Base-by-base conservation (phyloP, 53 echinoderm and acorn worm genomes). In the Antedon mediterranea region DNA sequence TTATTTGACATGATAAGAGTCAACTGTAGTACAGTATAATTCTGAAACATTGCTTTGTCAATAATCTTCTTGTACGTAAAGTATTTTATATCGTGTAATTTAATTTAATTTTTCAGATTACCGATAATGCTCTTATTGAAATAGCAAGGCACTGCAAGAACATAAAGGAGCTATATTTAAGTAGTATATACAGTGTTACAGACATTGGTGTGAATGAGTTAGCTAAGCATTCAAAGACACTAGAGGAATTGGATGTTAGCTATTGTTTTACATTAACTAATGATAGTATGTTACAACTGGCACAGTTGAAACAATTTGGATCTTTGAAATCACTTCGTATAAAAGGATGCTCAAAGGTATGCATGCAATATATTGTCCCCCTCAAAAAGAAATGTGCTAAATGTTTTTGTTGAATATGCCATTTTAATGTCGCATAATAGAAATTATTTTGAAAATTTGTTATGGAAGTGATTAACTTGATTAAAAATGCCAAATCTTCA, bases 161-260 rank as follows among this genome's bases (percentile, higher is more conserved):
- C 3, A 71, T 94, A 6, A 79, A 77, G 33, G 94, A 92, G 74
- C 91, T 94, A 20, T 88, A 89, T 43, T 78, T 94, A 0, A 85
- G 91, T 79, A 94, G 94, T 85, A 89, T 89, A 14, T 94, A 94
- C 73, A 91, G 94, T 26, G 94, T 91, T 42, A 94, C 94, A 72
- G 91, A 92, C 80, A 87, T 78, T 80, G 91, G 94, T 32, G 87
- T 94, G 74, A 91, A 87, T 41, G 89, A 94, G 75, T 76, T 94
- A 8, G 87, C 92, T 33, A 86, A 80, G 75, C 91, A 94, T 72
- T 92, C 89, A 34, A 73, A 37, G 0, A 76, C 73, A 1, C 80
- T 94, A 29, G 74, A 89, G 76, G 82, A 74, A 18, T 79, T 94
- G 0, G 94, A 94, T 74, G 85, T 94, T 29, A 94, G 94, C 81